A percentile compares a stretch with the other conserved stretches of the same genome.
These are phyloP conservation scores for Pelodiscus sinensis DNA, from an alignment of 2,113 vertebrate species.

Conservation along the genomic window DNA sequence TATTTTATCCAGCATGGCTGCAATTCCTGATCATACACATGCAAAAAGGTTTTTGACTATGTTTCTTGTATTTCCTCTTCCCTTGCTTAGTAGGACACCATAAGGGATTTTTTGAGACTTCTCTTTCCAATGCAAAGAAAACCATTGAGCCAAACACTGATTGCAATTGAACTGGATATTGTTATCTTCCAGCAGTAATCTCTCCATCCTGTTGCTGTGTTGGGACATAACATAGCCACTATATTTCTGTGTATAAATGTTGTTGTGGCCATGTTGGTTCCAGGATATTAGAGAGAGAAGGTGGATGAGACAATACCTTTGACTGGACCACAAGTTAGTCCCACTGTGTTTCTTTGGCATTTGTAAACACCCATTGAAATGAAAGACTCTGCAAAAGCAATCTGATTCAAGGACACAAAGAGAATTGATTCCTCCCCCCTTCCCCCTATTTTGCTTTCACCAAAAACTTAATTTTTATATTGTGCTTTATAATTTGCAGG, in stretches of 20 bases:
- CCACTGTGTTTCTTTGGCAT: not conserved
- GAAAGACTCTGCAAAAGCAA: conserved; percentile 10
- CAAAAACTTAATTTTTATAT: conserved; percentile 41
- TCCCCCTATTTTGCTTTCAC: conserved; percentile 15
- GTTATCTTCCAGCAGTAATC: not conserved
- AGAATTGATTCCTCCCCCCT: not conserved
- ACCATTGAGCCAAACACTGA: not conserved
- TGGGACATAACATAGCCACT: not conserved
- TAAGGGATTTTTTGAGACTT: not conserved
- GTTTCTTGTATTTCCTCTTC: not conserved
- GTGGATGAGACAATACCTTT: not conserved
- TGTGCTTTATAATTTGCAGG: not conserved
- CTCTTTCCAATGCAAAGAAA: not conserved
- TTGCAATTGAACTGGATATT: conserved; percentile 19
- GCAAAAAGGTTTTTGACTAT: conserved; percentile 28
- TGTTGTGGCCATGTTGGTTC: not conserved
- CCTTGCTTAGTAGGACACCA: conserved; percentile 18
- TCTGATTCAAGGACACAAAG: not conserved
- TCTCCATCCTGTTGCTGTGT: not conserved
- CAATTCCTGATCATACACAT: conserved; percentile 36
- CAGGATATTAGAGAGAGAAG: not conserved
- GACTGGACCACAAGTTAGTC: not conserved
- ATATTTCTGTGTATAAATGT: not conserved
- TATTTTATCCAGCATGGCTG: conserved; percentile 5
- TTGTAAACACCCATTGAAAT: not conserved